Conservation (phyloP, 1,140 invertebrate genomes). For the Philotrypesis tridentata region DNA sequence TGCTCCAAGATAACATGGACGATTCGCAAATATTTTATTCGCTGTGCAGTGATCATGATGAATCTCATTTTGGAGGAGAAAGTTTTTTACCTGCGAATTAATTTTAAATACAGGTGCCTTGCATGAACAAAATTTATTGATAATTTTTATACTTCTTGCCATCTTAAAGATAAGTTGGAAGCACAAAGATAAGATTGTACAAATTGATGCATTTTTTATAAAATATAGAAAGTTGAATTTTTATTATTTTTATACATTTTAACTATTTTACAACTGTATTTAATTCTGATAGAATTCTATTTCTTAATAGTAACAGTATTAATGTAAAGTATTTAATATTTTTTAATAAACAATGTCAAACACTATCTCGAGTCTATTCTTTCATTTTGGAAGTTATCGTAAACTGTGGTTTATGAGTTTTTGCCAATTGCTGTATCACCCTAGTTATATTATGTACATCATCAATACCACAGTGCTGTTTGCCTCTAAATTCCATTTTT, state of each 20-base stretch:
- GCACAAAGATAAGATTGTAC: conserved; percentile 42
- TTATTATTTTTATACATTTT: conserved; percentile 46
- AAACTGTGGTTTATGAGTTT: conserved; percentile 55
- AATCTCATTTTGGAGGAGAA: conserved; percentile 60
- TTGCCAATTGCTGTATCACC: conserved; percentile 58
- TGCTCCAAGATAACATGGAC: conserved; percentile 66
- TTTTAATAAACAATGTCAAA: conserved; percentile 47
- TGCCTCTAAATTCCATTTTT: conserved; percentile 60
- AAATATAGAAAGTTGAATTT: conserved; percentile 34
- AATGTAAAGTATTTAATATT: conserved; percentile 42
- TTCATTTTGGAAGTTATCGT: conserved; percentile 56
- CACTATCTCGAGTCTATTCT: not conserved
- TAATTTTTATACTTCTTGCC: conserved; percentile 32
- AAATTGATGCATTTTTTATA: conserved; percentile 43
- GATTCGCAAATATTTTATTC: conserved; percentile 69
- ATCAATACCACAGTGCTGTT: conserved; percentile 67
- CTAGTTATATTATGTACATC: conserved; percentile 66
- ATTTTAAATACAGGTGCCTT: conserved; percentile 42
- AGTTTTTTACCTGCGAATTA: conserved; percentile 63
- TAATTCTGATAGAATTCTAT: conserved; percentile 30
- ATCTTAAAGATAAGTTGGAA: conserved; percentile 15
- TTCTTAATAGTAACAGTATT: conserved; percentile 46
- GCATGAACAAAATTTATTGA: not conserved
- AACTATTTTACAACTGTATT: conserved; percentile 35
- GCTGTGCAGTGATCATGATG: conserved; percentile 64